Evolutionary conservation across 2,888 invertebrate species (phyloP).

Genomic region (Sepiola atlantica): DNA sequence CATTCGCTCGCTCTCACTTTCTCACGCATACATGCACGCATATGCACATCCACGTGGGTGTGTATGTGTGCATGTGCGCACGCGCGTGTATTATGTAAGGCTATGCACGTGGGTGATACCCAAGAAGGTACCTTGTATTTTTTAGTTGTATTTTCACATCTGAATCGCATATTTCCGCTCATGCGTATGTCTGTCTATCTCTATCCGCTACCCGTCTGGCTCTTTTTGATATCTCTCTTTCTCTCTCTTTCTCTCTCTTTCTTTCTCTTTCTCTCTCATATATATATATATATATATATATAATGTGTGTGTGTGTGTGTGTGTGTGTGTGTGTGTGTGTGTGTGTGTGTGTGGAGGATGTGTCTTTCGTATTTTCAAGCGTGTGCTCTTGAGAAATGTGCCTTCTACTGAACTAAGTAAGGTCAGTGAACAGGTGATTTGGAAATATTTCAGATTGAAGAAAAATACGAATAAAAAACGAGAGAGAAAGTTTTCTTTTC

Average conservation of each 20-base stretch:
- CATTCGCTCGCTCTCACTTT: too few relatives aligned
- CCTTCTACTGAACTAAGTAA: neutral
- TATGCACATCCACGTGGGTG: too few relatives aligned
- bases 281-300: neutral
- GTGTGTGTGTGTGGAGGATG: neutral
- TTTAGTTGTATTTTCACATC: neutral
- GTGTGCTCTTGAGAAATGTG: neutral
- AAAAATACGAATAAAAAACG: too few relatives aligned
- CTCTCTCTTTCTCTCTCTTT: too few relatives aligned
- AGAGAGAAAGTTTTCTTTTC: neutral
- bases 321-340: neutral
- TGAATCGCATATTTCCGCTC: neutral
- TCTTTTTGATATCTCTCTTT: neutral
- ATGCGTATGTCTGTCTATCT: neutral
- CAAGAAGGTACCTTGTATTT: neutral
- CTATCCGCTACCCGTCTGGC: too few relatives aligned
- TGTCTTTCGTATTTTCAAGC: neutral
- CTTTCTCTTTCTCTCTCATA: neutral
- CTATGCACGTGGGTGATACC: neutral
- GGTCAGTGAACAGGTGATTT: neutral
- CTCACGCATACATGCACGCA: too few relatives aligned
- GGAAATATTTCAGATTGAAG: neutral
- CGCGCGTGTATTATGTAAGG: neutral
- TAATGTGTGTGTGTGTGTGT: neutral
- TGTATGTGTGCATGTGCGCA: too few relatives aligned